Base-by-base conservation (phyloP, 2,113 vertebrate species). In the Nesogale talazaci region DNA sequence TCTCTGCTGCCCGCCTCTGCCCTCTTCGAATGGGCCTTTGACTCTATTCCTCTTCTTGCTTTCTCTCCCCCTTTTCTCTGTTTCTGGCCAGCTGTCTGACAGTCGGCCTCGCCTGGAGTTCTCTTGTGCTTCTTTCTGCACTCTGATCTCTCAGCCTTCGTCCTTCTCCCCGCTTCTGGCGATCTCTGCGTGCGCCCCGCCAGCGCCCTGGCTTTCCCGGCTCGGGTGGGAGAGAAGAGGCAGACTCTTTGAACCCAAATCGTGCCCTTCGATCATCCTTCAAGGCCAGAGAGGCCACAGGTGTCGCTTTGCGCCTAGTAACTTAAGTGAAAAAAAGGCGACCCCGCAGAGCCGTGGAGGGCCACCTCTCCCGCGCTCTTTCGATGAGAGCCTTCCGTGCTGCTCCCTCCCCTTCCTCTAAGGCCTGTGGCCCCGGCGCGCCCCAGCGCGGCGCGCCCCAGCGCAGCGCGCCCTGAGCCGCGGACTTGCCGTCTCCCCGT, bases 401-500 rank as follows among this genome's bases (percentile, higher is more conserved):
- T 0, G 19, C 15, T 29, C 57, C 59, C 69, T 77, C 36, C 36
- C 65, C 57, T 16, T 74, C 70, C 59, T 79, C 61, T 77, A 0
- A 1, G 57, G 79, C 85, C 82, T 31, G 69, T 56, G 86, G 52
- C 84, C 57, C 29, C 82, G 22, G 29, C 2, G 81, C 91, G 75
- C 78, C 72, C 20, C 46, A 52, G 46, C 46, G 46, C 46, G 22
- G 59, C 22, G 57, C 3, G 59, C 22, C 59, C 59, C 1, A 52
- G 70, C 61, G 56, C 72, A 87, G 77, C 31, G 11, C 19, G 79
- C 61, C 84, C 79, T 36, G 1, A 14, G 92, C 95, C 93, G 6
- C 2, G 25, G 91, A 94, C 91, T 96, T 96, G 96, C 95, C 94
- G 22, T 88, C 83, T 88, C 78, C 87, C 79, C 79, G 78, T 96